phyloP scores from a whole-genome alignment of 2,888 invertebrate genomes.

The Halocaridina rubra region DNA sequence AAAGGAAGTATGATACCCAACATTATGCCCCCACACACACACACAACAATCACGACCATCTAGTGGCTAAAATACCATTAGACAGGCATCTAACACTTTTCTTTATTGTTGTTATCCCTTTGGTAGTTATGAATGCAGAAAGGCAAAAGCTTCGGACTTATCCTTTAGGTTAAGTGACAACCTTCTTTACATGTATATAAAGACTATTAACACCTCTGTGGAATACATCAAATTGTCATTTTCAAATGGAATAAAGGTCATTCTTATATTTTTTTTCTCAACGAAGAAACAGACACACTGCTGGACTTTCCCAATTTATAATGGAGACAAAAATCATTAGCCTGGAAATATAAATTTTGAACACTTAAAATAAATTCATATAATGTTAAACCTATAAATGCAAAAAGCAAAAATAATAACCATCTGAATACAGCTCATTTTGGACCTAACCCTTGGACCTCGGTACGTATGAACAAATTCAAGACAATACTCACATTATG shows the following conservation, averaged over 20 bases:
- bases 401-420: constrained; percentile 10
- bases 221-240: too few relatives aligned
- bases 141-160: too few relatives aligned
- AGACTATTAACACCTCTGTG: too few relatives aligned
- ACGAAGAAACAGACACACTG: neutral
- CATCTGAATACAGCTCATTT: constrained; percentile 1
- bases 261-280: neutral
- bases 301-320: too few relatives aligned
- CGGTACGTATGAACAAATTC: too few relatives aligned
- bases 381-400: constrained; percentile 36
- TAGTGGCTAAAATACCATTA: constrained; percentile 7
- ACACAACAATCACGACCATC: constrained; percentile 26
- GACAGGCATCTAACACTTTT: too few relatives aligned
- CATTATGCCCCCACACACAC: constrained; percentile 24
- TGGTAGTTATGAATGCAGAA: too few relatives aligned
- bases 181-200: too few relatives aligned
- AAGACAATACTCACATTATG: too few relatives aligned
- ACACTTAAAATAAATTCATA: constrained; percentile 9
- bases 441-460: constrained; percentile 34
- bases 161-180: too few relatives aligned
- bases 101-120: too few relatives aligned
- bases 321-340: neutral
- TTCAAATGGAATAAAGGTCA: neutral
- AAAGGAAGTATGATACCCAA: constrained; percentile 32
- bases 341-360: constrained; percentile 22